A percentile compares a stretch with the other conserved stretches of the same genome.
These are phyloP conservation scores for Coluber constrictor DNA, from an alignment of 2,797 vertebrate genomes.

Conservation along the genomic window DNA sequence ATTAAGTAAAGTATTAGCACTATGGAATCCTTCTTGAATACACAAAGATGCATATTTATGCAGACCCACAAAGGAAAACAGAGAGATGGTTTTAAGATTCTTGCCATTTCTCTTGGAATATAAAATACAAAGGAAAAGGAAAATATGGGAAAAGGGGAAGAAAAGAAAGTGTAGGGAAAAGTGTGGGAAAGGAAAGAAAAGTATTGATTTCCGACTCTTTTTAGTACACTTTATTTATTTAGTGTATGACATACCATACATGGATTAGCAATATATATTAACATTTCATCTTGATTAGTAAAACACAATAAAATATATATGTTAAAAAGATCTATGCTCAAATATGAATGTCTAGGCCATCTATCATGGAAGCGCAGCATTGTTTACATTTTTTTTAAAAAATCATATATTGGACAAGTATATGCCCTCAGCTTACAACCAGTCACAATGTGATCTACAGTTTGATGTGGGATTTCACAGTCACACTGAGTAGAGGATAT, in stretches of 20 bases:
- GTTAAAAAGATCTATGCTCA: not conserved
- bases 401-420: not conserved
- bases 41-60: not conserved
- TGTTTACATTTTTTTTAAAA: too few species aligned
- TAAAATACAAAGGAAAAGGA: not conserved
- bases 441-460: not conserved
- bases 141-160: not conserved
- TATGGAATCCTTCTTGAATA: not conserved
- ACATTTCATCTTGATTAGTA: not conserved
- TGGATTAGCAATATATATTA: not conserved
- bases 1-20: not conserved
- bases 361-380: not conserved
- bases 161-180: not conserved
- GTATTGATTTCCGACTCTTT: not conserved
- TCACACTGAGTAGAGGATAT: not conserved
- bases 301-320: not conserved
- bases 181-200: not conserved
- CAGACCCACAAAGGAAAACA: not conserved
- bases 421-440: not conserved
- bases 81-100: not conserved
- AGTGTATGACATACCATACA: not conserved
- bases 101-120: constrained; percentile 16
- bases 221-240: not conserved
- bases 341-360: not conserved
- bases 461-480: not conserved